Evolutionary conservation across 2,888 invertebrate species (phyloP).

Genomic region (Oscheius sp.): DNA sequence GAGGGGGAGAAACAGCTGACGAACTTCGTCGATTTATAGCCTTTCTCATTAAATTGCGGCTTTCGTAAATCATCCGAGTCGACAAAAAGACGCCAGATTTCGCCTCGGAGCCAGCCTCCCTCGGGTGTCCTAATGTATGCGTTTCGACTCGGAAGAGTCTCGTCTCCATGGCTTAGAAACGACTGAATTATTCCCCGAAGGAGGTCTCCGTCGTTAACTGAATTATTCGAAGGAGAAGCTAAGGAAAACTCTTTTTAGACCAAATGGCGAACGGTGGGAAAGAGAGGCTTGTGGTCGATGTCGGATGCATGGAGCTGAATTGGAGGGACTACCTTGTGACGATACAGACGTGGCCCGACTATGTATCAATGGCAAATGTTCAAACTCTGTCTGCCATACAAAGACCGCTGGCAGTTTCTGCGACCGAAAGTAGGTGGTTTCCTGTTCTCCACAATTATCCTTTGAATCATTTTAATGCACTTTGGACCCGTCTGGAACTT

Average conservation of each 20-base stretch:
- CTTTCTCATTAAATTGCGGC: not conserved
- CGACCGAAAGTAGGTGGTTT: constrained; percentile 59
- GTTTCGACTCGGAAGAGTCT: not conserved
- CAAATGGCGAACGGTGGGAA: constrained; percentile 70
- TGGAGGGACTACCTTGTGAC: constrained; percentile 70
- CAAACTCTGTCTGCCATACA: constrained; percentile 68
- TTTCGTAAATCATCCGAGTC: constrained; percentile 3
- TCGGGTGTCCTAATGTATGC: constrained; percentile 16
- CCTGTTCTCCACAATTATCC: not conserved
- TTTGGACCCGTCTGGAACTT: too few species aligned
- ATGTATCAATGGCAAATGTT: constrained; percentile 67
- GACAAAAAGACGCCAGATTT: not conserved
- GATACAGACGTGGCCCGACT: constrained; percentile 68
- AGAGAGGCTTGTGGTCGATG: constrained; percentile 68
- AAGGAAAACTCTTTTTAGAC: constrained; percentile 43
- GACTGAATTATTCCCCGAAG: constrained; percentile 22
- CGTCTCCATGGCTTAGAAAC: constrained; percentile 6
- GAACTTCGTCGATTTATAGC: constrained; percentile 8
- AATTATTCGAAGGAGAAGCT: constrained; percentile 20
- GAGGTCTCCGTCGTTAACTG: constrained; percentile 17
- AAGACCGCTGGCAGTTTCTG: constrained; percentile 68
- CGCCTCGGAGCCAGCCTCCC: not conserved
- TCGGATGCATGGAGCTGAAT: constrained; percentile 64
- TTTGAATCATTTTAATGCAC: not conserved
- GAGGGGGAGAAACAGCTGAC: too few species aligned